Evolutionary conservation across 37 sponge, comb jelly and placozoan genomes (phyloP), one percentile per base, ranked within the genome.

Genomic region (Ephydatia muelleri): DNA sequence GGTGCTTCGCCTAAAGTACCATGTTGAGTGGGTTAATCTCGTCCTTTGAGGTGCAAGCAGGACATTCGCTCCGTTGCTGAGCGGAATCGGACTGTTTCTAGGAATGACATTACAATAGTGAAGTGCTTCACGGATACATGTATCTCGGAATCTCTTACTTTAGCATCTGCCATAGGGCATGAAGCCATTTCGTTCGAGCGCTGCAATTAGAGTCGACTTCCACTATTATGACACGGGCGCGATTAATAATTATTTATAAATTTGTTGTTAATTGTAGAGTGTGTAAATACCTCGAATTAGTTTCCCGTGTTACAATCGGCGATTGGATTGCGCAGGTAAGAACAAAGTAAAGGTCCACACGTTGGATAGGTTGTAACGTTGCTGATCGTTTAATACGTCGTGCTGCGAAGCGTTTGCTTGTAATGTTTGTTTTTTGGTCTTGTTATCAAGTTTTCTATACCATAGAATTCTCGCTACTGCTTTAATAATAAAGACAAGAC

Each of bases 21-120:
- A 78, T 78, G 39, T 78, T 78, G 65, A 31, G 30, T 49, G 78
- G 78, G 48, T 78, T 49, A 31, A 78, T 49, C 31, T 39, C 29
- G 78, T 78, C 78, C 26, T 26, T 38, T 31, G 43, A 31, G 26
- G 26, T 37, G 38, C 40, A 36, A 43, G 77, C 77, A 16, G 77
- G 77, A 38, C 77, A 76, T 37, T 37, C 77, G 32, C 30, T 71
- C 72, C 30, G 12, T 34, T 33, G 72, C 72, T 71, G 72, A 33
- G 32, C 32, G 29, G 12, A 12, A 21, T 71, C 72, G 32, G 72
- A 30, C 72, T 71, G 72, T 0, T 33, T 21, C 72, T 12, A 73
- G 4, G 33, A 73, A 31, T 34, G 19, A 57, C 19, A 11, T 57
- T 14, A 57, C 19, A 19, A 14, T 21, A n/a, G 43, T 43, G 6